Percentiles rank a stretch among this genome's conserved stretches.
These are phyloP conservation scores for Plebejus anna DNA, from an alignment of 2,888 invertebrate genomes.

Conservation along the genomic window DNA sequence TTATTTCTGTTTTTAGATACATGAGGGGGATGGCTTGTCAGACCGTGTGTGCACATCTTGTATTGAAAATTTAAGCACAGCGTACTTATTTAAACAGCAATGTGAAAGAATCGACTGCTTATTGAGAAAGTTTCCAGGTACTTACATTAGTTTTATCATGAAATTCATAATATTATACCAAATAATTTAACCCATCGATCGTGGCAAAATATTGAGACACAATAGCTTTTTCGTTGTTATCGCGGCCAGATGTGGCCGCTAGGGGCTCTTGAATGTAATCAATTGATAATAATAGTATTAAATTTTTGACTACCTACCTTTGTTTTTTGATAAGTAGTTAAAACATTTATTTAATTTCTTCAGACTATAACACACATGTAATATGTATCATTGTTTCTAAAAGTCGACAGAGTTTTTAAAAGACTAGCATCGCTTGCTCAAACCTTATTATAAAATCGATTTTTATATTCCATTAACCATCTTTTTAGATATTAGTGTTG, in stretches of 20 bases:
- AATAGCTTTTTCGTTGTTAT: too few relatives aligned
- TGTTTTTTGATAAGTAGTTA: too few relatives aligned
- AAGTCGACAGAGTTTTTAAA: too few relatives aligned
- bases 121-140: slow-evolving; percentile 62
- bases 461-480: background rate
- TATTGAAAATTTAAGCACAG: slow-evolving; percentile 70
- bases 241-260: too few relatives aligned
- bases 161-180: background rate
- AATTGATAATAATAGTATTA: background rate
- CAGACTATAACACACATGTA: too few relatives aligned
- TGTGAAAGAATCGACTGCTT: slow-evolving; percentile 66
- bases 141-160: slow-evolving; percentile 27
- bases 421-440: too few relatives aligned
- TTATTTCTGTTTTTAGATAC: slow-evolving; percentile 53
- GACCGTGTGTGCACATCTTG: slow-evolving; percentile 70
- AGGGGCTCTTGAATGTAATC: background rate
- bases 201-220: too few relatives aligned
- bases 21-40: slow-evolving; percentile 68
- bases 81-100: slow-evolving; percentile 70
- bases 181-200: background rate
- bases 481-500: slow-evolving; percentile 54
- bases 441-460: background rate
- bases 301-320: too few relatives aligned
- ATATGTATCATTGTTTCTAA: too few relatives aligned
- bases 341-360: too few relatives aligned